Percentiles rank a stretch among this genome's conserved stretches.
phyloP scores from a whole-genome alignment of 1,140 invertebrate species.

The Pseudomyrmex dendroicus region DNA sequence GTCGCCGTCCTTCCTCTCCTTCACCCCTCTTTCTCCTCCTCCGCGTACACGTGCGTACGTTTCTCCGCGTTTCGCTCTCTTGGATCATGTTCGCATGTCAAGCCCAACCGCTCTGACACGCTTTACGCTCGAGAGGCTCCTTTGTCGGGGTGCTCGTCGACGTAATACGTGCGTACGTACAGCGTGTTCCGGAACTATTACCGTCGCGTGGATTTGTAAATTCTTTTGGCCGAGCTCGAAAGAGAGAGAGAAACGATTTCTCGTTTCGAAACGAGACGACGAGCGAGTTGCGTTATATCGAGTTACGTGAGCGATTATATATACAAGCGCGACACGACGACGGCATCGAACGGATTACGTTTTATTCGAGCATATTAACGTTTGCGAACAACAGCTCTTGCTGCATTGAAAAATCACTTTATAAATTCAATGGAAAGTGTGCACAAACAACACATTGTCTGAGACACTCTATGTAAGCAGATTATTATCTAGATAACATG shows the following conservation, averaged over 20 bases:
- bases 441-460: no score
- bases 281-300: background rate
- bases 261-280: background rate
- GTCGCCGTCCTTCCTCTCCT: slow-evolving; percentile 1
- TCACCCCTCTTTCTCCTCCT: no score
- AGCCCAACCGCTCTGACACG: slow-evolving; percentile 74
- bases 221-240: slow-evolving; percentile 32
- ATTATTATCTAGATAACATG: slow-evolving; percentile 29
- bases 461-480: slow-evolving; percentile 15
- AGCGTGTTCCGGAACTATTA: slow-evolving; percentile 51
- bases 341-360: background rate
- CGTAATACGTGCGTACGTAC: slow-evolving; percentile 52
- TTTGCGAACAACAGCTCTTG: background rate
- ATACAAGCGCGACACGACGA: no score
- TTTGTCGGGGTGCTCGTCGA: slow-evolving; percentile 69
- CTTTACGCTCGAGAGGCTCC: slow-evolving; percentile 74
- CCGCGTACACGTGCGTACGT: slow-evolving; percentile 32
- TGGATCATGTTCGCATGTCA: slow-evolving; percentile 74
- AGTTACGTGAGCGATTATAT: background rate
- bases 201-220: slow-evolving; percentile 8
- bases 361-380: background rate
- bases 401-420: background rate
- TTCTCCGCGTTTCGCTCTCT: slow-evolving; percentile 68
- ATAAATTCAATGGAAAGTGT: background rate
- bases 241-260: background rate